These are phyloP conservation scores for Cepphus grylle DNA, from an alignment of 2,113 vertebrate species.

Conservation along the genomic window DNA sequence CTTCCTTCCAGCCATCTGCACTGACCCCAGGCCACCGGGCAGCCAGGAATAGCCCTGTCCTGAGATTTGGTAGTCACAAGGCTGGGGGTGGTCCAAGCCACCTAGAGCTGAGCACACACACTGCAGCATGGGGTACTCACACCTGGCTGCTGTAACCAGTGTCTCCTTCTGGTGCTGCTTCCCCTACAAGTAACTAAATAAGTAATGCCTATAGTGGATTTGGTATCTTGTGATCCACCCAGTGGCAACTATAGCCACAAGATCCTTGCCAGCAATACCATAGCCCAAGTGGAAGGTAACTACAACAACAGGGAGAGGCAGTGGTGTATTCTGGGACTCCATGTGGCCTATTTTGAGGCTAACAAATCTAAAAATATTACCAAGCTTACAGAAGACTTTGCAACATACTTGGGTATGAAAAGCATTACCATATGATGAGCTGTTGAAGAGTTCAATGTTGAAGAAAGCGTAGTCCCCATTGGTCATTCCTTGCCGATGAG, in stretches of 20 bases:
- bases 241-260: not conserved
- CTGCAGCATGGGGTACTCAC: not conserved
- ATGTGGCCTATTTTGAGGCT: not conserved
- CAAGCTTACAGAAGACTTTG: not conserved
- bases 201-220: accelerated
- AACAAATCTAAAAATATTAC: conserved; percentile 32
- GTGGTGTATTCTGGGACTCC: not conserved
- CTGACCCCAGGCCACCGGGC: accelerated
- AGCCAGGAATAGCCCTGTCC: not conserved
- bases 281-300: not conserved
- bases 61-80: not conserved
- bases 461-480: conserved; percentile 89
- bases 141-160: not conserved
- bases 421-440: conserved; percentile 89
- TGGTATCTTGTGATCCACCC: not conserved
- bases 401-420: not conserved
- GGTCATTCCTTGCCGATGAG: conserved; percentile 86
- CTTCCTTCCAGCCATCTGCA: not conserved
- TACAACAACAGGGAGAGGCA: not conserved
- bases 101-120: not conserved
- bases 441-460: conserved; percentile 98
- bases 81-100: not conserved
- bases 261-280: not conserved
- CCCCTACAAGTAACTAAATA: not conserved
- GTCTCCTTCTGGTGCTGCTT: not conserved